Percentiles rank a stretch among this genome's conserved stretches.
These are phyloP conservation scores for Drosophila nr. fundita DNA, from an alignment of 2,888 invertebrate genomes.

Conservation along the genomic window DNA sequence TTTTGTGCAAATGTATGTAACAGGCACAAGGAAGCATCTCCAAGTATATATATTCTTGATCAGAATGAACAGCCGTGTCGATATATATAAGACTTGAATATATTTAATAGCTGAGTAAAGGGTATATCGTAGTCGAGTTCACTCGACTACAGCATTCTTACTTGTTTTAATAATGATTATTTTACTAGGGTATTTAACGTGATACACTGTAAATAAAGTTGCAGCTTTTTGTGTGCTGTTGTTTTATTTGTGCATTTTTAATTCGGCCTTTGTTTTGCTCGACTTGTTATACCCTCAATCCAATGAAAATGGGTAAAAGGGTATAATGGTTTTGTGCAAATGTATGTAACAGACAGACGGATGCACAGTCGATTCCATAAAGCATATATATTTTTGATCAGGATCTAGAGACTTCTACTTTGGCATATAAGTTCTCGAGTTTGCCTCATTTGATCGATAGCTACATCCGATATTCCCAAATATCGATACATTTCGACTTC, in stretches of 20 bases:
- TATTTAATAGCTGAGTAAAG: too few relatives aligned
- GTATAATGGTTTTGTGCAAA: neutral
- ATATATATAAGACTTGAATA: too few relatives aligned
- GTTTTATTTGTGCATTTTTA: conserved; percentile 7
- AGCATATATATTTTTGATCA: neutral
- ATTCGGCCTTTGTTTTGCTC: conserved; percentile 23
- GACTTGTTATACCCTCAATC: conserved; percentile 10
- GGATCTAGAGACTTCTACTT: too few relatives aligned
- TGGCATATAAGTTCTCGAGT: neutral
- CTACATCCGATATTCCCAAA: neutral
- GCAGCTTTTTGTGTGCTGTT: neutral
- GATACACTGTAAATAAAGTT: neutral
- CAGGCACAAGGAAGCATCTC: too few relatives aligned
- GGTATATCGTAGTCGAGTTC: too few relatives aligned
- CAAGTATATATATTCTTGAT: too few relatives aligned
- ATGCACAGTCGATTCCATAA: neutral
- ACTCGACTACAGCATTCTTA: too few relatives aligned
- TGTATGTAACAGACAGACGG: neutral
- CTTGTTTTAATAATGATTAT: neutral
- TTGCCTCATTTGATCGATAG: neutral
- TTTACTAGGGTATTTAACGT: neutral
- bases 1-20: too few relatives aligned
- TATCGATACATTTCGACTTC: neutral
- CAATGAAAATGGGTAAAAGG: neutral
- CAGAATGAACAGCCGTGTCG: too few relatives aligned